Evolutionary conservation across 2,797 vertebrate species (phyloP), one percentile per base, ranked within the genome.

Genomic region (Sarcoramphus papa): DNA sequence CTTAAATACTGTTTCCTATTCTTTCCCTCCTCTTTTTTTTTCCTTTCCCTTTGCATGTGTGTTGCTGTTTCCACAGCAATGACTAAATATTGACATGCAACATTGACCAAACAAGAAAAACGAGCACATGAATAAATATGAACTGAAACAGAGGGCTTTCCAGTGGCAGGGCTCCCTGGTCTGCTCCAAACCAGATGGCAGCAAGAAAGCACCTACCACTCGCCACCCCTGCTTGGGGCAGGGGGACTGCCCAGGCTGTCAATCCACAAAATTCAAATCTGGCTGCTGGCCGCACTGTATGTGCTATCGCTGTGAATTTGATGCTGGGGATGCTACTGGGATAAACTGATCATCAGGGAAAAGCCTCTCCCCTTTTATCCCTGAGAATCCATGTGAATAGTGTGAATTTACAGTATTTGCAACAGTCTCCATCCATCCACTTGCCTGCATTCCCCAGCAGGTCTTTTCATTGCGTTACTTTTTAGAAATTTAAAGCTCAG

Each of bases 1-100:
- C 57, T 93, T 91, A 68, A 95, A 63, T 85, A 37, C 35, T 87
- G n/a, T 79, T 92, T 89, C 92, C 67, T 92, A 1, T 78, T 92
- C 51, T 90, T 94, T 89, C 47, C 33, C 41, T 86, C 51, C 35
- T 87, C 63, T 89, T 54, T 80, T 63, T 30, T 68, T 13, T 22
- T 2, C 20, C 35, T 84, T 43, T 96, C 37, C 30, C 13, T 90
- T 84, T 88, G 22, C 65, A 59, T 43, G 16, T 72, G 30, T 69
- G 47, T 57, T 85, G 65, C 91, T 68, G 75, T 96, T 97, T 89
- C 92, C 87, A 93, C 85, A 90, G 93, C 78, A 82, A 78, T 93
- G 79, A 67, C 83, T 95, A 95, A 97, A 97, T 96, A 95, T 91
- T 97, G 95, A 94, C 92, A 43, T 18, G 63, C 53, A 70, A 23